These are phyloP conservation scores for Noctua janthe DNA, from an alignment of 2,888 invertebrate species.

Conservation along the genomic window DNA sequence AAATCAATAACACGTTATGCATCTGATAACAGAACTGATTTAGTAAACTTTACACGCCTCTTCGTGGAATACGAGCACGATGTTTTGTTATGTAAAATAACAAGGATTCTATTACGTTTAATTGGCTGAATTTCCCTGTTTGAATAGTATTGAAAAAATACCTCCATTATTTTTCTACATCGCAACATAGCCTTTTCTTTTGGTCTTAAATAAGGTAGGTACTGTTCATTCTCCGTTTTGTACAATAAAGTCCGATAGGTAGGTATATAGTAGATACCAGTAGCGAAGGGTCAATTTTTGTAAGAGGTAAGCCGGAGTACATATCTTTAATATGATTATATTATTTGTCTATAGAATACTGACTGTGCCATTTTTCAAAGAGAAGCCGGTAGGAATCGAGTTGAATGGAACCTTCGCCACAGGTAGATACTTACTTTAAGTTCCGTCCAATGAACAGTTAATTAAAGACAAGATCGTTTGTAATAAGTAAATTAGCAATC, in stretches of 20 bases:
- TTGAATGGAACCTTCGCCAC: too few relatives aligned
- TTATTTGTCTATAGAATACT: too few relatives aligned
- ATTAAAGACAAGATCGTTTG: slow-evolving; percentile 62
- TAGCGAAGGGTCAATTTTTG: too few relatives aligned
- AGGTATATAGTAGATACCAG: too few relatives aligned
- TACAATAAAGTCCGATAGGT: slow-evolving; percentile 30
- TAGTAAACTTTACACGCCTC: background rate
- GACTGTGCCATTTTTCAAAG: too few relatives aligned
- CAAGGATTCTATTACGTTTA: background rate
- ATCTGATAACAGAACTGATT: background rate
- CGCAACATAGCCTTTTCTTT: background rate
- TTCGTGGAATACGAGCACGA: background rate
- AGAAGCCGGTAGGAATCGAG: too few relatives aligned
- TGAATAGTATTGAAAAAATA: slow-evolving; percentile 1
- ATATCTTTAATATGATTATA: too few relatives aligned
- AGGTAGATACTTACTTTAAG: slow-evolving; percentile 36
- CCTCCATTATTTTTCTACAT: background rate
- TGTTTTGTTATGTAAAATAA: slow-evolving; percentile 8
- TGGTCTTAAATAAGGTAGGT: background rate
- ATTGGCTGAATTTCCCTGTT: background rate
- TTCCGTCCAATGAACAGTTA: slow-evolving; percentile 57
- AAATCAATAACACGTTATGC: background rate
- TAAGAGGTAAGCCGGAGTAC: too few relatives aligned
- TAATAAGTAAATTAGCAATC: slow-evolving; percentile 70
- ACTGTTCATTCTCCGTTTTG: slow-evolving; percentile 15